Base-by-base conservation (phyloP, 1,140 invertebrate genomes). In the Thaumetopoea pityocampa region DNA sequence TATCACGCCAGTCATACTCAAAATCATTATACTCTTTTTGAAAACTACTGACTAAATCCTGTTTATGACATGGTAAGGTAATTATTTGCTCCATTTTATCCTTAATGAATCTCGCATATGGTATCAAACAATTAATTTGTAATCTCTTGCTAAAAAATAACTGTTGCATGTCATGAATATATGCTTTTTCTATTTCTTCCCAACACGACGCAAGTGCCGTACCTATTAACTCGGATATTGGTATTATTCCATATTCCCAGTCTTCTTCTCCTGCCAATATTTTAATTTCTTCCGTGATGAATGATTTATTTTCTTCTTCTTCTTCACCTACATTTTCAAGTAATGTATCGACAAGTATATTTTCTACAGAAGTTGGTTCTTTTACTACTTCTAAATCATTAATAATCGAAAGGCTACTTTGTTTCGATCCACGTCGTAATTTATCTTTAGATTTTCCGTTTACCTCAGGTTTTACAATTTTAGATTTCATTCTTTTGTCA, bases 1-100 rank as follows among this genome's bases (percentile, higher is more conserved):
- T 76, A 28, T 82, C 63, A 0, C 88, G 67, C 52, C 87, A 83
- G 48, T 89, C 85, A 27, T 85, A 67, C 44, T 87, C 85, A 47
- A 90, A 80, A 8, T 82, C 66, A 65, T 90, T 90, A 49, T 87
- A 90, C 1, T 77, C 62, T n/a, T 59, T 69, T 50, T 89, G 88
- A 56, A 90, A 90, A 8, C 67, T 45, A 9, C 59, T 49, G 2
- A 90, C 62, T 32, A 88, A 57, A 22, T 85, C 76, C 63, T 89
- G 88, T 58, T 87, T 88, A 5, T 55, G 37, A 16, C 88, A 88
- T 0, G 88, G 87, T 33, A 85, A 48, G 1, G 69, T 70, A n/a
- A 89, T 78, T 34, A 87, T 87, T 27, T 86, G 72, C 2, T 46
- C 53, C 74, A 89, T 85, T 57, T 87, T 81, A 28, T 81, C 74